Percentiles rank a stretch among this genome's conserved stretches.
These are phyloP conservation scores for Euura saliciscinereae DNA, from an alignment of 1,140 invertebrate species.

Conservation along the genomic window DNA sequence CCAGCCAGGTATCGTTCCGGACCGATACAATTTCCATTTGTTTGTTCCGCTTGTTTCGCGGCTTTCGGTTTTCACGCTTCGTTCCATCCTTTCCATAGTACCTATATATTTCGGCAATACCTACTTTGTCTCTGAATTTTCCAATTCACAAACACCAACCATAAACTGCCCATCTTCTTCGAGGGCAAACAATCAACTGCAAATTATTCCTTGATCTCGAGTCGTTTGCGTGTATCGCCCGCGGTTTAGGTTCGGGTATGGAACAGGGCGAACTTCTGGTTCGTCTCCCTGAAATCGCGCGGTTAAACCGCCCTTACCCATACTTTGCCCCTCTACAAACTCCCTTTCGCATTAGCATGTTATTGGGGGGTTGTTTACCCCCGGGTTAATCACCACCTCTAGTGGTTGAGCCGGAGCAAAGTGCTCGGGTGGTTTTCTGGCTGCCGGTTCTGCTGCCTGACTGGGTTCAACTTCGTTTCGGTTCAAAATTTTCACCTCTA, in stretches of 20 bases:
- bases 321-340: neutral
- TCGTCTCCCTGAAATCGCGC: neutral
- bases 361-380: constrained; percentile 51
- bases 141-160: too few species aligned
- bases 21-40: neutral
- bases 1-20: neutral
- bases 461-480: neutral
- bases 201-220: constrained; percentile 3
- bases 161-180: neutral
- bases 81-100: too few species aligned
- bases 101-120: too few species aligned
- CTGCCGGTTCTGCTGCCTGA: neutral
- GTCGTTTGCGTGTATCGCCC: neutral
- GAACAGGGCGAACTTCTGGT: neutral
- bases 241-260: neutral
- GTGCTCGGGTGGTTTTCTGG: neutral
- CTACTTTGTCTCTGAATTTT: too few species aligned
- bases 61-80: too few species aligned
- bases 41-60: neutral
- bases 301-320: neutral
- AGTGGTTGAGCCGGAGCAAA: constrained; percentile 9
- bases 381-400: constrained; percentile 44
- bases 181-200: neutral
- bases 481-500: neutral
- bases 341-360: constrained; percentile 48